A percentile compares a stretch with the other conserved stretches of the same genome.
Conservation (phyloP, 2,113 vertebrate species). For the Addax nasomaculatus region DNA sequence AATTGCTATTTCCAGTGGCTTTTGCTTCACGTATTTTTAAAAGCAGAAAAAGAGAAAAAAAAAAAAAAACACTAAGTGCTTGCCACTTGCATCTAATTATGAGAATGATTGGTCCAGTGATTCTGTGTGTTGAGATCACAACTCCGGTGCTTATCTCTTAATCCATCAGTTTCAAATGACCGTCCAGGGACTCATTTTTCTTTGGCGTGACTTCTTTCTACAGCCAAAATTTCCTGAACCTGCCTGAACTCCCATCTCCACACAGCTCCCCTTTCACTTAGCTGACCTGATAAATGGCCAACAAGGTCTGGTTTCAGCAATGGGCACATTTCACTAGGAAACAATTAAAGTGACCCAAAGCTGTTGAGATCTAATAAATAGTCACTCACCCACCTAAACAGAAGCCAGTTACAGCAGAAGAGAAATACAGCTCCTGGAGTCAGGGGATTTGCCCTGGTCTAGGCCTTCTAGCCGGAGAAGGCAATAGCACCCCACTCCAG, state of each 20-base stretch:
- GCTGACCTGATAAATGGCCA: constrained; percentile 53
- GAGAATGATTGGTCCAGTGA: constrained; percentile 52
- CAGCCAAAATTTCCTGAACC: constrained; percentile 56
- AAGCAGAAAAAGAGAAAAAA: neutral
- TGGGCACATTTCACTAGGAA: constrained; percentile 49
- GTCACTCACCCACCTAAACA: constrained; percentile 48
- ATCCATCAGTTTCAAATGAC: constrained; percentile 63
- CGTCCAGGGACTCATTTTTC: constrained; percentile 57
- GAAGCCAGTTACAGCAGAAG: constrained; percentile 67
- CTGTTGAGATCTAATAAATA: constrained; percentile 62
- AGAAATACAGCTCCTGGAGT: neutral
- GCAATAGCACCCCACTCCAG: too few relatives aligned
- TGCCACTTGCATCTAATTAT: constrained; percentile 60
- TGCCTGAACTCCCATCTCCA: neutral
- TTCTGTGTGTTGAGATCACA: constrained; percentile 53
- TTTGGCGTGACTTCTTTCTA: constrained; percentile 51
- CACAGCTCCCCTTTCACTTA: constrained; percentile 23
- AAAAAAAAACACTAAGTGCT: neutral
- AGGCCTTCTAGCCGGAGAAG: neutral
- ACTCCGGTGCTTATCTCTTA: constrained; percentile 57
- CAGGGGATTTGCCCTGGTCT: neutral
- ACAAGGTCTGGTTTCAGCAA: constrained; percentile 47
- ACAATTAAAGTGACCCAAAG: constrained; percentile 62
- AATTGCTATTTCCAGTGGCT: neutral
- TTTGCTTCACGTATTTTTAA: constrained; percentile 22